phyloP scores from a whole-genome alignment of 2,888 invertebrate genomes.

The Drosophila borealis region DNA sequence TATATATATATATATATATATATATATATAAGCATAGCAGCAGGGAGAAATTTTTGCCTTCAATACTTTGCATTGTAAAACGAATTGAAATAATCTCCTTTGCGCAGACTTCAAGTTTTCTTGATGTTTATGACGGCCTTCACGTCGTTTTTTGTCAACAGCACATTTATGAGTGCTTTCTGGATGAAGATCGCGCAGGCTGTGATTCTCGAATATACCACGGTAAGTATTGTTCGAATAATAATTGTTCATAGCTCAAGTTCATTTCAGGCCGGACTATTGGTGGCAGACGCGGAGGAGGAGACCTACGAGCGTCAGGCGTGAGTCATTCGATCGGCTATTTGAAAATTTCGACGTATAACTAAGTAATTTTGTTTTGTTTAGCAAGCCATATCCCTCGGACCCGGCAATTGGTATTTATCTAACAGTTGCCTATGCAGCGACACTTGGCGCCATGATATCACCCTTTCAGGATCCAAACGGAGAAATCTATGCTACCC shows the following conservation, averaged over 20 bases:
- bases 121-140: slow-evolving; percentile 9
- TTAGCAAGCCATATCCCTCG: slow-evolving; percentile 56
- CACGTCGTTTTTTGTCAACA: slow-evolving; percentile 16
- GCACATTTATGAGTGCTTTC: slow-evolving; percentile 42
- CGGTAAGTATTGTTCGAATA: slow-evolving; percentile 24
- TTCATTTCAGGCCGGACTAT: slow-evolving; percentile 39
- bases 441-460: slow-evolving; percentile 42
- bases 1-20: no score
- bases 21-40: no score
- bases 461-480: slow-evolving; percentile 64
- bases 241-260: neutral
- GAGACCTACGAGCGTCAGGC: slow-evolving; percentile 50
- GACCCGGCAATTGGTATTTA: slow-evolving; percentile 58
- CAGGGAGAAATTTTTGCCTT: no score
- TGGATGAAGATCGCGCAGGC: slow-evolving; percentile 63
- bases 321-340: slow-evolving; percentile 38
- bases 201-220: slow-evolving; percentile 30
- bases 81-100: neutral
- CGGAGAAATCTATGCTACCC: neutral
- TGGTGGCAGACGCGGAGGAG: slow-evolving; percentile 33
- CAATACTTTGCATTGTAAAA: no score
- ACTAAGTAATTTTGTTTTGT: neutral
- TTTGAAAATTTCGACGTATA: neutral
- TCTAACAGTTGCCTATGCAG: slow-evolving; percentile 45
- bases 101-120: slow-evolving; percentile 45